Evolutionary conservation across 2,797 vertebrate genomes (phyloP).

Genomic region (Argya squamiceps): DNA sequence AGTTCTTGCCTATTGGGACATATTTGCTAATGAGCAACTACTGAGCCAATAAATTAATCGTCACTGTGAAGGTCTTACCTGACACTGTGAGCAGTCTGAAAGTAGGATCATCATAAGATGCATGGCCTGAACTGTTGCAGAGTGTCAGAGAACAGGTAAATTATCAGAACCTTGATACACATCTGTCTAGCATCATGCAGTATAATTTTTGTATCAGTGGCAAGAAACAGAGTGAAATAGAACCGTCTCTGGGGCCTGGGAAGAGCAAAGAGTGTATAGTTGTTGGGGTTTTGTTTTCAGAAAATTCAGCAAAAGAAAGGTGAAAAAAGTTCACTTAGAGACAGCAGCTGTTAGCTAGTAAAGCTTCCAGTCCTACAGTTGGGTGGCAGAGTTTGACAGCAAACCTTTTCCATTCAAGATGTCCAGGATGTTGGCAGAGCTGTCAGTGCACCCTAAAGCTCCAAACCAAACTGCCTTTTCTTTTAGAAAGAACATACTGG

Average conservation of each 20-base stretch:
- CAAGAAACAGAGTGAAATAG: neutral
- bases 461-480: conserved; percentile 62
- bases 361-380: neutral
- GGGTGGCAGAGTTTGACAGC: neutral
- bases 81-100: neutral
- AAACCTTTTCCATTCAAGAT: neutral
- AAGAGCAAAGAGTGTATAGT: neutral
- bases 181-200: neutral
- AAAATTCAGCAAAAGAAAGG: neutral
- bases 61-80: neutral
- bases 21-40: neutral
- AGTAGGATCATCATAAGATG: fast-evolving
- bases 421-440: conserved; percentile 36
- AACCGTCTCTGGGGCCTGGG: neutral
- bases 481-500: conserved; percentile 93
- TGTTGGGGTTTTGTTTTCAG: neutral
- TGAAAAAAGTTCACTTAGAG: neutral
- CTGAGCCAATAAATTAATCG: neutral
- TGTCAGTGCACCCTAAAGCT: conserved; percentile 36
- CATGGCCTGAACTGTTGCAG: neutral
- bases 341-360: neutral
- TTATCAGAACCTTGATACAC: neutral
- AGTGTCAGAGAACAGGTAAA: neutral
- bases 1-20: neutral
- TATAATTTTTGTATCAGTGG: neutral